Conservation (phyloP, 92 coral and sea anemone species). For the Umimayanthus kanabou region DNA sequence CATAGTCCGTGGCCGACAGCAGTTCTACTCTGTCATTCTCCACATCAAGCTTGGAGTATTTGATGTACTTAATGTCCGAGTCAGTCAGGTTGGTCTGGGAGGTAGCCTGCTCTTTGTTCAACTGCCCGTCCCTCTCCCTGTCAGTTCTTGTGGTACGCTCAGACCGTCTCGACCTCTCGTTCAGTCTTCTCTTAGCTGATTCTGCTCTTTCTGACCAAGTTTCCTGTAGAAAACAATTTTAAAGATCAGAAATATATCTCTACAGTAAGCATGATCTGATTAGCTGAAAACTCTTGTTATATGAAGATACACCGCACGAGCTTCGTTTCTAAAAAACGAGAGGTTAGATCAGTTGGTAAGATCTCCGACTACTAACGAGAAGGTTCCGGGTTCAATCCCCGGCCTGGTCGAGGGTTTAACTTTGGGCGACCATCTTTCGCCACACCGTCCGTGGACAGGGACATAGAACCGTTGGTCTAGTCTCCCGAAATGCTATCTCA, state of each 20-base stretch:
- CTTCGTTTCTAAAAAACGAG: too few species aligned
- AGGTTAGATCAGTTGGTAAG: too few species aligned
- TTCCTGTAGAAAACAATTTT: conserved; percentile 48
- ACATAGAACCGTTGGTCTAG: too few species aligned
- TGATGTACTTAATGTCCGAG: conserved; percentile 68
- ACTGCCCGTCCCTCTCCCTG: conserved; percentile 52
- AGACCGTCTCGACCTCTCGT: conserved; percentile 35
- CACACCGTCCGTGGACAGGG: too few species aligned
- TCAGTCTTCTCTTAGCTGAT: conserved; percentile 70
- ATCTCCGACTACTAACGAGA: too few species aligned
- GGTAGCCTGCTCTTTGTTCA: conserved; percentile 69
- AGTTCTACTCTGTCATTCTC: conserved; percentile 92
- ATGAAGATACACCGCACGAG: too few species aligned
- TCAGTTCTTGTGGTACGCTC: conserved; percentile 58
- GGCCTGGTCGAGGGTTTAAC: too few species aligned
- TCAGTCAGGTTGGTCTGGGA: conserved; percentile 81
- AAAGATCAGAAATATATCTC: background rate
- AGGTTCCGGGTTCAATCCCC: too few species aligned
- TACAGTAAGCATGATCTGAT: background rate
- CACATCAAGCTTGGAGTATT: conserved; percentile 74
- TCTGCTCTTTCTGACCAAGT: conserved; percentile 89
- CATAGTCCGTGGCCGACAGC: conserved; percentile 84
- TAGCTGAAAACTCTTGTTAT: too few species aligned
- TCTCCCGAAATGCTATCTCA: too few species aligned
- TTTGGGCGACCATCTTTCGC: too few species aligned